Base-by-base conservation (phyloP, 2,888 invertebrate genomes). In the Petrophora chlorosata region DNA sequence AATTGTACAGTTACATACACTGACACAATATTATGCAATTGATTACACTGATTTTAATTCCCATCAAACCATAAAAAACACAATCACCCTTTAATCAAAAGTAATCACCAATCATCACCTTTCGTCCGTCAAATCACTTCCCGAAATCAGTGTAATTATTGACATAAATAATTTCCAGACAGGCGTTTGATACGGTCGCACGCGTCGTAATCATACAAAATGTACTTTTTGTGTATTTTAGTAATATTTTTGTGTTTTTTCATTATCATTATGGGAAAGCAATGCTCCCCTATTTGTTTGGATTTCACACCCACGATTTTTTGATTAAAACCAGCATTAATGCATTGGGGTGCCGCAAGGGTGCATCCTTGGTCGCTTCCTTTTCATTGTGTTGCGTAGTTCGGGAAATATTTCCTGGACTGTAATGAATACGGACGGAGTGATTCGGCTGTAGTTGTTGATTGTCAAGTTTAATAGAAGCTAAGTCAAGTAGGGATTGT, bases 181-280 rank as follows among this genome's bases (percentile, higher is more conserved):
- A 79, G 72, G 64, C 76, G 65, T 75, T 77, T 79, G 85, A 86
- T 85, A 79, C 78, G 73, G 74, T 76, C 59, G 66, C 73, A 74
- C 77, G 64, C 74, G 74, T 59, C 64, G 59, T 73, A 71, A 67
- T 68, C 69, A 76, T 70, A 79, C 71, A 81, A 81, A 79, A 78
- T 60, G 53, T 64, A 62, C 10, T 34, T 49, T 48, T 49, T 33
- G 12, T 22, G 25, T 28, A 64, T 79, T 82, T 83, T 77, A 65
- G 65, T 73, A 73, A 76, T 77, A 76, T 79, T 79, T 76, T 78
- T 71, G 63, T 70, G 69, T 76, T 80, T 68, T 76, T 81, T 79
- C 82, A 87, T 86, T 89, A 89, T 89, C 89, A 77, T 82, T 88
- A 87, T 89, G 89, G 89, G 89, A 89, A 89, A 83, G 43, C 62